Base-by-base conservation (phyloP, 2,113 vertebrate species). In the Columbina picui region DNA sequence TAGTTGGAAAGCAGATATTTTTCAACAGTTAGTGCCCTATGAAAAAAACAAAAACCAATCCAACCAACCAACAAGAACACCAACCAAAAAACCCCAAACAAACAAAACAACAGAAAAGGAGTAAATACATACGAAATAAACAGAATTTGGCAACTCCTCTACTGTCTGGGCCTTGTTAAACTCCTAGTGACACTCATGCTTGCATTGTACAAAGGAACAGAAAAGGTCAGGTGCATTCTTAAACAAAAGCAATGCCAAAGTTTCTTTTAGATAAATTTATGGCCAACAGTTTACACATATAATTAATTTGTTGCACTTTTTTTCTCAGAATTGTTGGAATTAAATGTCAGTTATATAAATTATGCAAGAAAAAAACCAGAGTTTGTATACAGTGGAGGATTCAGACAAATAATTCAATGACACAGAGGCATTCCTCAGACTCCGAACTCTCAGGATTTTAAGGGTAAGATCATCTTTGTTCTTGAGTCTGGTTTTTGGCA, bases 141-240 rank as follows among this genome's bases (percentile, higher is more conserved):
- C 47, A 92, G 64, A 96, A 49, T 75, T 7, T 96, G 96, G 95
- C 93, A 92, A 71, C 20, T 7, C 25, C 57, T 82, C 25, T 74
- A 2, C 74, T 89, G 70, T 68, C 93, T 96, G 94, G 84, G 65
- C 87, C 92, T 87, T 95, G 85, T 95, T 96, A 95, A 90, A 92
- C 57, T 88, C 55, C 34, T 71, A 25, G 76, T 92, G 84, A 91
- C 84, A 76, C 36, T 52, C 56, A 11, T 36, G 45, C 84, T 92
- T 68, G 60, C 25, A 74, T 52, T 65, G 36, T 49, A 88, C 84
- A 90, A 57, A 61, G 34, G 38, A 97, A 91, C 67, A 89, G 55
- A 96, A 96, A 97, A 82, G 85, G 79, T 95, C 96, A 90, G 93
- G 89, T 97, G 50, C 80, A 89, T 92, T 92, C 67, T 74, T 90